These are phyloP conservation scores for Neomicropteryx cornuta DNA, from an alignment of 1,140 invertebrate species.

Conservation along the genomic window DNA sequence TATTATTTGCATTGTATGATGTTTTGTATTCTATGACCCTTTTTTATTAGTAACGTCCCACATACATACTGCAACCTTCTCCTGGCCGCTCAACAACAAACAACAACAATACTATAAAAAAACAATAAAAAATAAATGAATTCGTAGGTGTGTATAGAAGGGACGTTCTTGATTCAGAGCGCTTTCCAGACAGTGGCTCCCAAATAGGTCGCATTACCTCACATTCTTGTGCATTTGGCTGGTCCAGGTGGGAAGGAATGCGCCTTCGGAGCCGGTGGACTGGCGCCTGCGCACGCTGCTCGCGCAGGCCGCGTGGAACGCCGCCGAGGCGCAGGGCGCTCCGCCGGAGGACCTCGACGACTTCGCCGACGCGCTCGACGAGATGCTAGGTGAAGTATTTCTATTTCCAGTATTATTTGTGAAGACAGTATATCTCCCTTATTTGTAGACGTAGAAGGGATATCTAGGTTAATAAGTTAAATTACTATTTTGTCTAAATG, in stretches of 20 bases:
- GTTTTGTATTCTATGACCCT: no score
- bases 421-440: background rate
- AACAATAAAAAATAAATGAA: background rate
- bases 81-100: background rate
- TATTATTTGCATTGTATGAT: no score
- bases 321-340: constrained; percentile 8
- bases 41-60: no score
- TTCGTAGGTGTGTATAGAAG: background rate
- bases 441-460: background rate
- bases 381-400: constrained; percentile 11
- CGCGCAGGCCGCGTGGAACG: constrained; percentile 14
- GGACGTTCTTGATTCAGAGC: background rate
- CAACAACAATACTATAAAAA: background rate
- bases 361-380: constrained; percentile 10
- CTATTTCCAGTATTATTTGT: constrained; percentile 1
- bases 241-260: constrained; percentile 5
- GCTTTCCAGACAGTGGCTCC: constrained; percentile 12
- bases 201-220: constrained; percentile 9
- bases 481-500: background rate
- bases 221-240: constrained; percentile 14
- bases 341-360: constrained; percentile 7
- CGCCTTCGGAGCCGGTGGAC: constrained; percentile 4
- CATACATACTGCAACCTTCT: no score
- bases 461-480: no score
- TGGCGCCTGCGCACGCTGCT: constrained; percentile 11